These are phyloP conservation scores for Orthosia cruda DNA, from an alignment of 2,888 invertebrate species.

Conservation along the genomic window DNA sequence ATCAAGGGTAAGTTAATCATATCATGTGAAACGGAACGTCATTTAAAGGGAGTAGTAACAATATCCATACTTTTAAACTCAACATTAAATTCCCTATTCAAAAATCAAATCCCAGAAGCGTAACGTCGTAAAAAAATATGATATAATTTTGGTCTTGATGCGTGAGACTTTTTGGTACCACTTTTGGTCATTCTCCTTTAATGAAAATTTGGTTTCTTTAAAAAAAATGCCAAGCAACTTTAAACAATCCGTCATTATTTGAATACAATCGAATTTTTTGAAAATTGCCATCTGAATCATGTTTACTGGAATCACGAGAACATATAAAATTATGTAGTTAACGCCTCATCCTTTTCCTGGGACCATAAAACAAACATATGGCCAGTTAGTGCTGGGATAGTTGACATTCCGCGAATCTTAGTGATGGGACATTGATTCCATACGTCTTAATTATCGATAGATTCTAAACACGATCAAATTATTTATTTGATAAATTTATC, in stretches of 20 bases:
- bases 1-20: too few relatives aligned
- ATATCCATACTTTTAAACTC: too few relatives aligned
- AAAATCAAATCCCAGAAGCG: too few relatives aligned
- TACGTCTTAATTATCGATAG: conserved; percentile 16
- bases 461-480: not conserved
- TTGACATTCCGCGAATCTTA: conserved; percentile 37
- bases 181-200: too few relatives aligned
- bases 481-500: not conserved
- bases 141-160: too few relatives aligned
- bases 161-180: too few relatives aligned
- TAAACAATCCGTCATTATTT: not conserved
- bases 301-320: not conserved
- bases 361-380: conserved; percentile 8
- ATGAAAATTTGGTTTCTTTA: too few relatives aligned
- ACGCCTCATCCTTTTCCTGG: not conserved
- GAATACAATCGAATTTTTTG: not conserved
- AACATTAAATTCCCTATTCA: too few relatives aligned
- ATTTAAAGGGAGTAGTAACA: too few relatives aligned
- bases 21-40: too few relatives aligned
- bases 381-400: conserved; percentile 11
- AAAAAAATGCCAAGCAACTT: not conserved
- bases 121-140: too few relatives aligned
- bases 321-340: too few relatives aligned
- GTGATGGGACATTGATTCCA: conserved; percentile 26
- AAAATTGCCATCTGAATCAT: not conserved